A percentile compares a stretch with the other conserved stretches of the same genome.
Conservation (phyloP, 2,888 invertebrate species). For the Mechanitis messenoides region DNA sequence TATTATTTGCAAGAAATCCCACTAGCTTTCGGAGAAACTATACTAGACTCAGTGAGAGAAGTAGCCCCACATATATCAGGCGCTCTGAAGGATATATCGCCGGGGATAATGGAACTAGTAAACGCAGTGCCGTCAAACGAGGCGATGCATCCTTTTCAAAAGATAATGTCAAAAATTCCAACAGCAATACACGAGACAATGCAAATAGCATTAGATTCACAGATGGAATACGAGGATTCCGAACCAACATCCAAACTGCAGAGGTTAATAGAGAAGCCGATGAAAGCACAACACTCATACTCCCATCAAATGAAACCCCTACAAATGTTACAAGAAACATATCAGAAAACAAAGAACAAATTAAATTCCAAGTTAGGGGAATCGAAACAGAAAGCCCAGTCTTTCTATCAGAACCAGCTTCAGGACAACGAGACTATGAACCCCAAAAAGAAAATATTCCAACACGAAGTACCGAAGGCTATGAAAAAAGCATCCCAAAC, state of each 20-base stretch:
- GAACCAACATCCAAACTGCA: slow-evolving; percentile 42
- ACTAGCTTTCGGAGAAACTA: slow-evolving; percentile 64
- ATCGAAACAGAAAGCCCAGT: slow-evolving; percentile 58
- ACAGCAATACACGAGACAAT: slow-evolving; percentile 63
- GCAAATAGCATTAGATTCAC: slow-evolving; percentile 54
- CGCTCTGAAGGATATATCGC: slow-evolving; percentile 66
- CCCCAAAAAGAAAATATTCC: slow-evolving; percentile 47
- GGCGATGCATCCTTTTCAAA: slow-evolving; percentile 48
- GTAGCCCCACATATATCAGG: slow-evolving; percentile 67
- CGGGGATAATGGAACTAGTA: slow-evolving; percentile 66
- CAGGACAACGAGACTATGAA: slow-evolving; percentile 57
- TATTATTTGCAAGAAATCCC: slow-evolving; percentile 72
- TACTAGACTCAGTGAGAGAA: slow-evolving; percentile 66
- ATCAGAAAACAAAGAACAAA: slow-evolving; percentile 45
- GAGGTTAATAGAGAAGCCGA: slow-evolving; percentile 34
- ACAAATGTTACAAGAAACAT: slow-evolving; percentile 41
- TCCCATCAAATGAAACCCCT: slow-evolving; percentile 39
- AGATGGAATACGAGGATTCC: slow-evolving; percentile 41
- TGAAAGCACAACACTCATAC: slow-evolving; percentile 24
- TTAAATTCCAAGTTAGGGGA: slow-evolving; percentile 55
- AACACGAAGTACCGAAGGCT: slow-evolving; percentile 49
- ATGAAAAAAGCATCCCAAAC: slow-evolving; percentile 57
- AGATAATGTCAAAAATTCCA: slow-evolving; percentile 61
- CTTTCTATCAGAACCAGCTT: slow-evolving; percentile 57
- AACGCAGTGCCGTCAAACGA: slow-evolving; percentile 59